Conservation (phyloP, 2,888 invertebrate genomes). For the Drosophila leonis region DNA sequence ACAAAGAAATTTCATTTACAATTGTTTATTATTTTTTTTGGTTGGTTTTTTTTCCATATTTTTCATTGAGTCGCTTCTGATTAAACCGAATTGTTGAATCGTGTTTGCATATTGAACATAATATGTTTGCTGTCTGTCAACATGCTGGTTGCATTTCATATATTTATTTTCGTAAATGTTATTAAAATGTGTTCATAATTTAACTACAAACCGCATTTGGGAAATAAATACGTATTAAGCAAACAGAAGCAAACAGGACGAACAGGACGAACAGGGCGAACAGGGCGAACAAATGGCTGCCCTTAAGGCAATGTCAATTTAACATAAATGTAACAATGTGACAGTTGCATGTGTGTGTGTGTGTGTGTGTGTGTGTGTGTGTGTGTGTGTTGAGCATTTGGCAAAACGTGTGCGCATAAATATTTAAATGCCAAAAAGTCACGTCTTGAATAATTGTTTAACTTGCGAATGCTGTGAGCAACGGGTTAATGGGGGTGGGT, state of each 20-base stretch:
- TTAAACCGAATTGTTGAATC: neutral
- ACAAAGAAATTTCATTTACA: slow-evolving; percentile 7
- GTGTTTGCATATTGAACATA: slow-evolving; percentile 11
- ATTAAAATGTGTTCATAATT: slow-evolving; percentile 29
- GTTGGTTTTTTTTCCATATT: neutral
- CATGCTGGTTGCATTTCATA: neutral
- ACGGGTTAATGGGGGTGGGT: slow-evolving; percentile 23
- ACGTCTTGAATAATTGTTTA: slow-evolving; percentile 79
- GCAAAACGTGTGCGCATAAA: slow-evolving; percentile 72
- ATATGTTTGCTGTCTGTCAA: slow-evolving; percentile 1
- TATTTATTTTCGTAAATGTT: slow-evolving; percentile 9
- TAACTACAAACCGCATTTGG: slow-evolving; percentile 32
- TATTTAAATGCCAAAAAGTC: slow-evolving; percentile 80
- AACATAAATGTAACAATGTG: slow-evolving; percentile 54
- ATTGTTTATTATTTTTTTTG: neutral
- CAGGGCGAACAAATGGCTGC: slow-evolving; percentile 29
- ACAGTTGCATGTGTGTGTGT: slow-evolving; percentile 34
- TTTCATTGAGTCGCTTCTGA: neutral
- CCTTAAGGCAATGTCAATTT: slow-evolving; percentile 27
- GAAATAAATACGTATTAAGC: slow-evolving; percentile 11
- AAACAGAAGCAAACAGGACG: slow-evolving; percentile 31
- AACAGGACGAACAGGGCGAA: no score
- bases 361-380: slow-evolving; percentile 13
- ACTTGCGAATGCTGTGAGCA: slow-evolving; percentile 44
- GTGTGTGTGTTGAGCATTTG: slow-evolving; percentile 33